phyloP scores from a whole-genome alignment of 1,140 invertebrate species.

The Paracyclopina nana region DNA sequence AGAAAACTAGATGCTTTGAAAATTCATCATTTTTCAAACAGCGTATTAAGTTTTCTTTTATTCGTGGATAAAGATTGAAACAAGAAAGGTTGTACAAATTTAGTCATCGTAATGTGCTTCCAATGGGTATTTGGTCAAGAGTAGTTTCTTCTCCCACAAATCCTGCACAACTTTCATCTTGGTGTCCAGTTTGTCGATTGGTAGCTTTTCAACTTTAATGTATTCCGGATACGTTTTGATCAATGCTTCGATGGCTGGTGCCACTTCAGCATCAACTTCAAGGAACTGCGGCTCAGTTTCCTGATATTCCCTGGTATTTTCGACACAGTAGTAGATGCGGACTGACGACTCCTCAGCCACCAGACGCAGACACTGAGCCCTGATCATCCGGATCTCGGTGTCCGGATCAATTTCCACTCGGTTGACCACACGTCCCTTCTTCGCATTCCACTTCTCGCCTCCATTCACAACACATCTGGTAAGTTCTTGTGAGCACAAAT shows the following conservation, averaged over 20 bases:
- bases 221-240: constrained; percentile 53
- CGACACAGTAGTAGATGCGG: constrained; percentile 51
- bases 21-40: too few species aligned
- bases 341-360: constrained; percentile 41
- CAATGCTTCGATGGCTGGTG: constrained; percentile 44
- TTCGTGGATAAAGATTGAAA: background rate
- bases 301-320: constrained; percentile 65
- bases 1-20: too few species aligned
- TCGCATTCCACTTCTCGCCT: constrained; percentile 40
- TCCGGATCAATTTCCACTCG: constrained; percentile 26
- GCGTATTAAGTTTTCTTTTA: too few species aligned
- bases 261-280: constrained; percentile 42
- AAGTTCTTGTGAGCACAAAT: constrained; percentile 40
- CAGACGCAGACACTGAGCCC: constrained; percentile 45
- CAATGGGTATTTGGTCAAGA: constrained; percentile 38
- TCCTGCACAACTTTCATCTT: constrained; percentile 40
- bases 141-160: constrained; percentile 47
- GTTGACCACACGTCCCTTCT: constrained; percentile 26
- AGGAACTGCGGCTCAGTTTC: constrained; percentile 46
- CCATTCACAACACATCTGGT: constrained; percentile 42
- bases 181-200: constrained; percentile 36
- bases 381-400: constrained; percentile 44
- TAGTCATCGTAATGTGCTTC: constrained; percentile 20
- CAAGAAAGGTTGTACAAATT: background rate
- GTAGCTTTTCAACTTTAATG: constrained; percentile 45